These are phyloP conservation scores for Aporrectodea caliginosa DNA, from an alignment of 1,140 invertebrate genomes.

Conservation along the genomic window DNA sequence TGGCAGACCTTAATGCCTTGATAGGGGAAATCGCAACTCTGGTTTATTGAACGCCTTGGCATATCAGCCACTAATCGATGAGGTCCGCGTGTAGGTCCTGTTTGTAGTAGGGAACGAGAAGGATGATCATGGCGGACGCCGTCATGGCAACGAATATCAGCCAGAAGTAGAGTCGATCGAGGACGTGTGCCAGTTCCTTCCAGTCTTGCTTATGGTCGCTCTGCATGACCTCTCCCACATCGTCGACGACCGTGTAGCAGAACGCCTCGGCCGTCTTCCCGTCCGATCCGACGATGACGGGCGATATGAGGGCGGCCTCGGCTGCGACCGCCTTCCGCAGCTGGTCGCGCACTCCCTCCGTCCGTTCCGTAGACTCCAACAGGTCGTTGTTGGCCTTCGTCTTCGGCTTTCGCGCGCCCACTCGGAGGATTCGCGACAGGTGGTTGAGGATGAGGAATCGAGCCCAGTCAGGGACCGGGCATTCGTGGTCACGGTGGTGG, in stretches of 20 bases:
- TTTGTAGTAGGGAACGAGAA: conserved; percentile 11
- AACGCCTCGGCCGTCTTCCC: not conserved
- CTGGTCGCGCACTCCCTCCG: not conserved
- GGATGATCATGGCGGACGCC: conserved; percentile 8
- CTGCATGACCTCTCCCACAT: not conserved
- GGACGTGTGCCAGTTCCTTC: conserved; percentile 17
- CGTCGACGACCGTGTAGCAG: not conserved
- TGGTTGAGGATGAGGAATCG: conserved; percentile 17
- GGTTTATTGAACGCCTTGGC: too few species aligned
- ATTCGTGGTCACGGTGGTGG: conserved; percentile 74
- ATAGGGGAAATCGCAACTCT: too few species aligned
- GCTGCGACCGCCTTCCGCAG: not conserved
- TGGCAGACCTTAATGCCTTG: too few species aligned
- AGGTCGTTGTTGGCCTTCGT: conserved; percentile 16
- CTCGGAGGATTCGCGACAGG: conserved; percentile 23
- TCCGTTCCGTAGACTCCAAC: conserved; percentile 6
- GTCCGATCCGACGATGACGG: not conserved
- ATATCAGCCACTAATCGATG: too few species aligned
- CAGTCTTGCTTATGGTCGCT: conserved; percentile 12
- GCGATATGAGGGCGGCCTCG: not conserved
- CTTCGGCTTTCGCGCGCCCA: conserved; percentile 23
- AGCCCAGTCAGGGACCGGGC: conserved; percentile 21
- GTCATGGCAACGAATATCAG: conserved; percentile 19
- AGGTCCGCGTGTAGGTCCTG: too few species aligned
- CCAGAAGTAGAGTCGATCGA: conserved; percentile 27